Evolutionary conservation across 2,113 vertebrate genomes (phyloP), one percentile per base, ranked within the genome.

Genomic region (Parus major): DNA sequence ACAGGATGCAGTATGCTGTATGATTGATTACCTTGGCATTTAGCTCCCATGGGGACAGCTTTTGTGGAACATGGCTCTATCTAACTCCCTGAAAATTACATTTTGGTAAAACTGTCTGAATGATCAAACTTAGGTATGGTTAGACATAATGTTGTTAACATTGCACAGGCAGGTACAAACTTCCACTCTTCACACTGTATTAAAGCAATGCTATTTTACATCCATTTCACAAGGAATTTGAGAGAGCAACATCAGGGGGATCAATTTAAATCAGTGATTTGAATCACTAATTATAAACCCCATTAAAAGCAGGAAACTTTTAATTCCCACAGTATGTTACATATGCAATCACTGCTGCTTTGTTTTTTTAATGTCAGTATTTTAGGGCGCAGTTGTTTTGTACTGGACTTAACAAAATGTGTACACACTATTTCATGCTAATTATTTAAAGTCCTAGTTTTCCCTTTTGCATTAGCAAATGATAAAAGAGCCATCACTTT

Each of bases 21-120:
- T 94, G 95, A 97, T 95, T 93, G 96, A 97, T 95, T 88, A 95
- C 42, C 65, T 77, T 92, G 92, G 92, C 86, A 92, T 90, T 87
- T 90, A 93, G 76, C 47, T 90, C 86, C 78, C 85, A 46, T 80
- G 79, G 93, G 88, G 94, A 95, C 31, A 94, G 53, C 27, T 92
- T 90, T 90, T 83, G 68, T 92, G 90, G 93, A 97, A 96, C 88
- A 89, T n/a, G 50, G 53, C 28, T 94, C 68, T 95, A 65, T 36
- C 52, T 31, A 82, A 73, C 50, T 83, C 64, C 35, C 69, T 60
- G 76, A 96, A 94, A 95, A 96, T 92, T 95, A 90, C 79, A 69
- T 94, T 93, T 94, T 82, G 73, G 88, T 86, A 89, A 87, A 94
- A 95, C 39, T 52, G 47, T 27, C 65, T 75, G 47, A 95, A 83